A percentile compares a stretch with the other conserved stretches of the same genome.
Evolutionary conservation across 1,140 invertebrate species (phyloP).

Genomic region (Helicoverpa zea): DNA sequence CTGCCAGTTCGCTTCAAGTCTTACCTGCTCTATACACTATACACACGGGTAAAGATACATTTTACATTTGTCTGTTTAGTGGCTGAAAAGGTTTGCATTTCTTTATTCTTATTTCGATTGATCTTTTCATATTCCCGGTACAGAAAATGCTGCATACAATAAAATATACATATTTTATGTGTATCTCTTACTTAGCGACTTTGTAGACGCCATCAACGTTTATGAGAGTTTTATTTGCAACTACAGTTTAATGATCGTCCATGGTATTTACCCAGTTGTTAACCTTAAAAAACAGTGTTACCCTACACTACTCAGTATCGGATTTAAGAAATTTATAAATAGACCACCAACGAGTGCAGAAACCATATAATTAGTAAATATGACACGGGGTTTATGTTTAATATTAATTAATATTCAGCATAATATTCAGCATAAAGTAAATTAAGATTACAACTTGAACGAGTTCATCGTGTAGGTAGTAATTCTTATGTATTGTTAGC

Average conservation of each 20-base stretch:
- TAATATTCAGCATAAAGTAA: too few species aligned
- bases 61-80: constrained; percentile 10
- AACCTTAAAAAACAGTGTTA: background rate
- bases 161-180: too few species aligned
- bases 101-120: constrained; percentile 58
- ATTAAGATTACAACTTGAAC: too few species aligned
- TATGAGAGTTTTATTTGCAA: constrained; percentile 35
- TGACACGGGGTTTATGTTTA: too few species aligned
- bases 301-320: too few species aligned
- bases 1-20: constrained; percentile 40
- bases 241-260: background rate
- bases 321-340: too few species aligned
- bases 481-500: too few species aligned
- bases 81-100: background rate
- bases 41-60: constrained; percentile 7
- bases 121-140: constrained; percentile 56
- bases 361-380: too few species aligned
- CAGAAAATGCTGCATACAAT: background rate
- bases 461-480: too few species aligned
- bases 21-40: background rate
- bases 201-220: constrained; percentile 95
- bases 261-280: background rate
- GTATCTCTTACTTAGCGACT: constrained; percentile 92
- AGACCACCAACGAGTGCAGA: too few species aligned
- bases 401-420: too few species aligned